These are phyloP conservation scores for Ephestia elutella DNA, from an alignment of 1,140 invertebrate genomes.

Conservation along the genomic window DNA sequence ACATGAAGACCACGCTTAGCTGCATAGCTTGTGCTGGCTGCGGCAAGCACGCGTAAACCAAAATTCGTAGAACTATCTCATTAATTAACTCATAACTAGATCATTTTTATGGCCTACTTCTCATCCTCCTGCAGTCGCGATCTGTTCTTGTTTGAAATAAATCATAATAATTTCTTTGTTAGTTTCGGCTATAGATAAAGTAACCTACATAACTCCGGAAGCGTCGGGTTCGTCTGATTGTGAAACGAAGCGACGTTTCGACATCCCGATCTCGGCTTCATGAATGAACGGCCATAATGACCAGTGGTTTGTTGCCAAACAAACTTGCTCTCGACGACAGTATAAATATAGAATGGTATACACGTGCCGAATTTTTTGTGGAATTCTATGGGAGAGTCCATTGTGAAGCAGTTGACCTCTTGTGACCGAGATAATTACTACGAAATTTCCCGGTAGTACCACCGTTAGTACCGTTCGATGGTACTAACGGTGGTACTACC, in stretches of 20 bases:
- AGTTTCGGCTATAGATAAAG: background rate
- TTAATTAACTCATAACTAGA: background rate
- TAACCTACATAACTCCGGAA: slow-evolving; percentile 22
- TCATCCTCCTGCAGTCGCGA: background rate
- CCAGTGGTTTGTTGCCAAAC: background rate
- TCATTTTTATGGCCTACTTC: background rate
- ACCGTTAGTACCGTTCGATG: too few relatives aligned
- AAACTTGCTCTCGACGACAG: background rate
- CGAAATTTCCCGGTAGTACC: too few relatives aligned
- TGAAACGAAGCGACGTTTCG: slow-evolving; percentile 11
- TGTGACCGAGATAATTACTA: too few relatives aligned
- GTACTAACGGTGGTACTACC: too few relatives aligned
- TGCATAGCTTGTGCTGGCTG: too few relatives aligned
- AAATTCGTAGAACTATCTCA: background rate
- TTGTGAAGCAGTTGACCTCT: too few relatives aligned
- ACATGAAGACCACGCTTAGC: too few relatives aligned
- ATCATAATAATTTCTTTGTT: background rate
- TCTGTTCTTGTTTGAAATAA: background rate
- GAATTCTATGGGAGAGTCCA: too few relatives aligned
- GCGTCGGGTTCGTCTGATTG: slow-evolving; percentile 17
- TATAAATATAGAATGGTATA: background rate
- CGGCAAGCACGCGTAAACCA: background rate
- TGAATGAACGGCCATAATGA: background rate
- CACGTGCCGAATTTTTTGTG: background rate
- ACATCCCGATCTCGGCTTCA: background rate